Evolutionary conservation across 2,797 vertebrate species (phyloP), one percentile per base, ranked within the genome.

Genomic region (Pipistrellus pygmaeus): DNA sequence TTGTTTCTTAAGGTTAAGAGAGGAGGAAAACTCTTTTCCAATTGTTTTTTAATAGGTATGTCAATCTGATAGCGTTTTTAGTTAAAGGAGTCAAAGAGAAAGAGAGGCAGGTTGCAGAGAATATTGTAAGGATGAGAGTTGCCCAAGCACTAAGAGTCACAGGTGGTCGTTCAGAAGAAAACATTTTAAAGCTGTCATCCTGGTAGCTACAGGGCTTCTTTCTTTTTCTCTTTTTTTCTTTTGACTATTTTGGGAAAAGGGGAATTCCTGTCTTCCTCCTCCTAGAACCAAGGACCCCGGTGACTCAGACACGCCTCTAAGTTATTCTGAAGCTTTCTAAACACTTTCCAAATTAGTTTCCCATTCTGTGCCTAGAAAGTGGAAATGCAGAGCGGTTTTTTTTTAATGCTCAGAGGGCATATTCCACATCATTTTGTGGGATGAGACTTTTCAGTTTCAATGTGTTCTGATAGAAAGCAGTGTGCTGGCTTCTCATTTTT

Each of bases 341-440:
- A 90, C 81, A 72, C 87, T 80, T 80, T 94, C 85, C 94, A 93
- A 92, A 96, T 95, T 62, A 57, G 85, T 93, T 95, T 96, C 94
- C 94, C 92, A 76, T 94, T 90, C 78, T 95, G 90, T 95, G 88
- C 92, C 89, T 95, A 55, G 78, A 94, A 88, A 94, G 77, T 87
- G 35, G 78, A 97, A 93, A 90, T 1, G 35, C 75, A 90, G 87
- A 89, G 48, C 1, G 0, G n/a, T 18, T 85, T 46, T 12, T 48
- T 12, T 71, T 41, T 2, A 68, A 68, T n/a, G 69, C 1, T 0
- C 75, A 9, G 53, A 62, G 69, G 87, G 55, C 48, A 53, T 87
- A n/a, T 77, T 91, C 57, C 94, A 60, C 15, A 44, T 84, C 80
- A 25, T 48, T 57, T 21, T 44, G 66, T 66, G 76, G 71, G 75